These are phyloP conservation scores for Acanthornis magna DNA, from an alignment of 2,797 vertebrate genomes.

Conservation along the genomic window DNA sequence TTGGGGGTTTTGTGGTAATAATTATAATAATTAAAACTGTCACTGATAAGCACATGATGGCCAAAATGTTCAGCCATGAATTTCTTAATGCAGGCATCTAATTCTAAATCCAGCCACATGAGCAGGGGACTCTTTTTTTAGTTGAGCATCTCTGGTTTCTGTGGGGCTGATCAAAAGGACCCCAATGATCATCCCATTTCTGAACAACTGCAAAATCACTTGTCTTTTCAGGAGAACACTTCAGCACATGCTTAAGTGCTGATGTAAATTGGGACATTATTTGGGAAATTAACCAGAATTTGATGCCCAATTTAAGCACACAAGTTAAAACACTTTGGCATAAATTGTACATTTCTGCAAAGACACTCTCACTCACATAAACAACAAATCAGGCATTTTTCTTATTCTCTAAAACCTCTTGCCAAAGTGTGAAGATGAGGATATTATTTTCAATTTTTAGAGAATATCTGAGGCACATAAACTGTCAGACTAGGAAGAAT, in stretches of 20 bases:
- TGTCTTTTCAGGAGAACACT: neutral
- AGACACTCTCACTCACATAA: neutral
- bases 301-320: constrained; percentile 14
- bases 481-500: neutral
- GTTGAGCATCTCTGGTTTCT: neutral
- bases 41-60: neutral
- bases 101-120: neutral
- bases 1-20: neutral
- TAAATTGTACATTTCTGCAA: constrained; percentile 20
- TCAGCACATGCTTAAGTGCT: neutral
- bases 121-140: neutral
- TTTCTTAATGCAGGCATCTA: neutral
- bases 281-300: constrained; percentile 33
- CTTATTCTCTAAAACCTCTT: neutral
- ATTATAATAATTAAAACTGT: constrained; percentile 47
- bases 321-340: neutral
- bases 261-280: constrained; percentile 31
- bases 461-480: neutral
- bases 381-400: neutral
- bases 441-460: neutral
- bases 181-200: neutral
- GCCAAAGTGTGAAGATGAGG: neutral
- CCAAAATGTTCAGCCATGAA: neutral
- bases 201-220: neutral
- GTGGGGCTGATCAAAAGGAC: neutral